Evolutionary conservation across 2,797 vertebrate genomes (phyloP).

Genomic region (Acropternis orthonyx): DNA sequence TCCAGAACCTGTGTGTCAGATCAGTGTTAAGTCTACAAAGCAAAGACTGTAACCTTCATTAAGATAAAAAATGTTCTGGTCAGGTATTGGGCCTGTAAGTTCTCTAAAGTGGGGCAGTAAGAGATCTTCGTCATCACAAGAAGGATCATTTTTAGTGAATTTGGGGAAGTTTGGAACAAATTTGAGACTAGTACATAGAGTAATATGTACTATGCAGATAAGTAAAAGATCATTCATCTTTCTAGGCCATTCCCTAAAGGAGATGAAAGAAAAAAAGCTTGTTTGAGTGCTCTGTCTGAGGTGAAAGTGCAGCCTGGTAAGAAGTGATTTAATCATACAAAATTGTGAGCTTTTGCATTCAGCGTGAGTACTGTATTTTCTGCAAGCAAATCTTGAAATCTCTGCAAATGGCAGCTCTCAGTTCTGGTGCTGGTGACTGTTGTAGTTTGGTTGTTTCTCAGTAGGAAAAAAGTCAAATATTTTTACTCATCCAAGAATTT

Average conservation of each 20-base stretch:
- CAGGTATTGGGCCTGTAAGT: not conserved
- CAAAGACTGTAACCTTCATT: not conserved
- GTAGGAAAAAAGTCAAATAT: not conserved
- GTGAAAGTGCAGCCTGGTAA: slow-evolving; percentile 96
- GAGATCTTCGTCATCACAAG: not conserved
- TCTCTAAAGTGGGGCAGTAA: not conserved
- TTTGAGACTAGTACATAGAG: not conserved
- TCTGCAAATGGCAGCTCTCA: not conserved
- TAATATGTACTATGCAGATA: not conserved
- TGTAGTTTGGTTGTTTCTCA: not conserved
- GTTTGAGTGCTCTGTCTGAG: slow-evolving; percentile 92
- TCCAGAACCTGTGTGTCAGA: not conserved
- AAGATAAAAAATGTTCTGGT: not conserved
- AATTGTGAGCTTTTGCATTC: not conserved
- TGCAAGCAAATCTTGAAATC: not conserved
- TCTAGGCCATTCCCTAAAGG: slow-evolving; percentile 94
- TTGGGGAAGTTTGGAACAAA: not conserved
- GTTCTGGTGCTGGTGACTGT: not conserved
- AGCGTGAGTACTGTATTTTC: not conserved
- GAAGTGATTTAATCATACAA: not conserved
- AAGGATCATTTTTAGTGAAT: not conserved
- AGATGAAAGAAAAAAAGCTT: slow-evolving; percentile 93
- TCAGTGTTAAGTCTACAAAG: not conserved
- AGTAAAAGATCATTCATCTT: not conserved
- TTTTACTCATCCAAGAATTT: not conserved